Evolutionary conservation across 2,888 invertebrate genomes (phyloP).

Genomic region (Hydroisotoma schaefferi): DNA sequence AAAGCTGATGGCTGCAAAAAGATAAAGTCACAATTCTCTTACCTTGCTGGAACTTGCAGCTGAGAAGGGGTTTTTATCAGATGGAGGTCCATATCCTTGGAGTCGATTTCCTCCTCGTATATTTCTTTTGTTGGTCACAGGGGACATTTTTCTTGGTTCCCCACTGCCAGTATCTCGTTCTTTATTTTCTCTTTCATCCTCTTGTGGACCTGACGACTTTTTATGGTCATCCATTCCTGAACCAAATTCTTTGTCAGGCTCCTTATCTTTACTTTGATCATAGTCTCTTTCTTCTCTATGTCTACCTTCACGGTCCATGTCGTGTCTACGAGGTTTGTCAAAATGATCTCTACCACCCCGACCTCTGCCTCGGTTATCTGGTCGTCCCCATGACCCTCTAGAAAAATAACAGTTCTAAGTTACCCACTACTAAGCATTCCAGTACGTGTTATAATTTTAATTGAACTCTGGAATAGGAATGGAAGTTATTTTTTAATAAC

Average conservation of each 20-base stretch:
- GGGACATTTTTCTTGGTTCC: constrained; percentile 27
- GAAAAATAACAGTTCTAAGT: no score
- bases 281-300: constrained; percentile 16
- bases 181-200: constrained; percentile 17
- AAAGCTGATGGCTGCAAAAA: no score
- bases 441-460: not conserved
- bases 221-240: constrained; percentile 15
- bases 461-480: not conserved
- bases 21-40: no score
- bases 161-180: constrained; percentile 15
- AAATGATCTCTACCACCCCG: constrained; percentile 23
- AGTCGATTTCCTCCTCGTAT: constrained; percentile 59
- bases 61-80: constrained; percentile 71
- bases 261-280: constrained; percentile 17
- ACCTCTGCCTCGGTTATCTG: constrained; percentile 18
- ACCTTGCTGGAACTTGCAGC: constrained; percentile 17
- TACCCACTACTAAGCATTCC: not conserved
- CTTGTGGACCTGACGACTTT: constrained; percentile 24
- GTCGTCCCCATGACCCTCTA: constrained; percentile 17
- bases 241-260: constrained; percentile 15
- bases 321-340: constrained; percentile 18
- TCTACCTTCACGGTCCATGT: constrained; percentile 10
- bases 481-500: not conserved
- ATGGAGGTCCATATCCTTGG: constrained; percentile 75
- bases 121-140: constrained; percentile 47